Evolutionary conservation across 2,888 invertebrate species (phyloP), one percentile per base, ranked within the genome.

Genomic region (Diaprepes abbreviatus): DNA sequence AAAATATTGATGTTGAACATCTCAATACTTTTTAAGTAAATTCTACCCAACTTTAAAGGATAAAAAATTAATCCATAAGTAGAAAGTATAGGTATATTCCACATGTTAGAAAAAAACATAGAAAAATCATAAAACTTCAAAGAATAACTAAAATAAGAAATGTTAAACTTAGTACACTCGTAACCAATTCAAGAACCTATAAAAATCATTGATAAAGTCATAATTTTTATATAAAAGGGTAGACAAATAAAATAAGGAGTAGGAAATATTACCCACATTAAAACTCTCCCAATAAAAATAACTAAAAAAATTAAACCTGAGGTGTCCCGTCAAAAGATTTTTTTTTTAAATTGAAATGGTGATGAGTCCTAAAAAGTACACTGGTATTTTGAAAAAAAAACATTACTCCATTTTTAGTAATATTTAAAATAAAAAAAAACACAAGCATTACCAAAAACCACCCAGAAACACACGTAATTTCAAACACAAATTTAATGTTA

Each of bases 181-280:
- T 81, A 85, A 0, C 87, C 87, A 70, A 86, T 43, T 0, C 84
- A 60, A 0, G 79, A 77, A 0, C 88, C 87, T 3, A 85, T 0
- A 66, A 87, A 70, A 81, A 83, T 86, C 0, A 87, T 82, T 82
- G 86, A 82, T 83, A 88, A 85, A 50, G 87, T 85, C 80, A 88
- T 84, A 75, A 87, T 79, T 79, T 89, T 89, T 80, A 88, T 79
- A 83, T 80, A 80, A 71, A 83, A 77, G 73, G 86, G 82, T 76
- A 89, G 84, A 86, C 85, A 86, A 86, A 89, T 85, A 79, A 87
- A 84, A 82, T 82, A 82, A 76, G 86, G 86, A 67, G 80, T 83
- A 75, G 82, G 79, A 86, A 89, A 87, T 82, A 88, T 85, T 77
- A 88, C 69, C 82, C 89, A 89, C 66, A 81, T 87, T 82, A 89